Conservation (phyloP, 2,113 vertebrate genomes). For the Ptychochromis oligacanthus region DNA sequence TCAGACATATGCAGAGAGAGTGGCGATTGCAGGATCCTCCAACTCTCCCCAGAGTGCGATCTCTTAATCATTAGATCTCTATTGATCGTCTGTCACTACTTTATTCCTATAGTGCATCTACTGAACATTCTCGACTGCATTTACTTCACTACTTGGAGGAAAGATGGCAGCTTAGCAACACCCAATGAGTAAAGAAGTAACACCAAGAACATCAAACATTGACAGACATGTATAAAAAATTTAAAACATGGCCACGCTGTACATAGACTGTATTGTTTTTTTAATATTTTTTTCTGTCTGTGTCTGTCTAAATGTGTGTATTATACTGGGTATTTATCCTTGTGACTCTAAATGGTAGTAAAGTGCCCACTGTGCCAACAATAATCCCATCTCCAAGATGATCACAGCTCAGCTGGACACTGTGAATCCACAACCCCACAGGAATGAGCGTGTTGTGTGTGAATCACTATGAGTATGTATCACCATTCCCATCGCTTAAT, state of each 20-base stretch:
- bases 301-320: conserved; percentile 8
- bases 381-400: conserved; percentile 51
- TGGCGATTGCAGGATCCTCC: conserved; percentile 3
- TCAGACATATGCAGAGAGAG: conserved; percentile 17
- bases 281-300: background rate
- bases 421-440: conserved; percentile 26
- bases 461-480: background rate
- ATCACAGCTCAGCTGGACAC: conserved; percentile 41
- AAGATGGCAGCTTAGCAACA: conserved; percentile 37
- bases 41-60: conserved; percentile 45
- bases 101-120: conserved; percentile 35
- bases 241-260: background rate
- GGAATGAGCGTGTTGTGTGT: conserved; percentile 7
- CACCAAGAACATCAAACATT: conserved; percentile 9
- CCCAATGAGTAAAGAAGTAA: conserved; percentile 22
- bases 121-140: conserved; percentile 44
- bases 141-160: conserved; percentile 36
- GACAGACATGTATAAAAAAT: background rate
- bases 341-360: conserved; percentile 15
- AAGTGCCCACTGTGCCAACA: conserved; percentile 47
- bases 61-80: conserved; percentile 57
- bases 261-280: background rate
- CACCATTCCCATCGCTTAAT: background rate
- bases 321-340: background rate
- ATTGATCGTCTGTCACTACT: conserved; percentile 66